These are phyloP conservation scores for Sylvicapra grimmia DNA, from an alignment of 2,113 vertebrate genomes.

Conservation along the genomic window DNA sequence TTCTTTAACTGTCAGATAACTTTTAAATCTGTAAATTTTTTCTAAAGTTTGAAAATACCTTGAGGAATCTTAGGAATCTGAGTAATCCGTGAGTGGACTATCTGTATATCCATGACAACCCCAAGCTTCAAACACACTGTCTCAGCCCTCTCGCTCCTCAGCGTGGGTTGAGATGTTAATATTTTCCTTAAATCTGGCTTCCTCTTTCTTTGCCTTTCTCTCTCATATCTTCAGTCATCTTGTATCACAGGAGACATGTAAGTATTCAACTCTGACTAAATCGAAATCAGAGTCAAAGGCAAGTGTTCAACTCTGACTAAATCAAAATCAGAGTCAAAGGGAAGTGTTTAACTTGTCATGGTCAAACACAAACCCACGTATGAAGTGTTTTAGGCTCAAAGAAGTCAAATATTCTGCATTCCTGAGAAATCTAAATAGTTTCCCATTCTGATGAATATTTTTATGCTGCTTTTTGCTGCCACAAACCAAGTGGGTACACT, in stretches of 20 bases:
- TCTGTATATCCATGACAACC: rapidly evolving
- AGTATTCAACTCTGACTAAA: background rate
- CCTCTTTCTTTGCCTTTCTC: background rate
- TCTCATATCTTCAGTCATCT: background rate
- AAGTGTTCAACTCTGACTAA: background rate
- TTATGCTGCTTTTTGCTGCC: background rate
- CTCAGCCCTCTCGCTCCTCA: background rate
- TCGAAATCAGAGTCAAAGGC: background rate
- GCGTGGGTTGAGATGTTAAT: background rate
- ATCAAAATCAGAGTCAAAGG: background rate
- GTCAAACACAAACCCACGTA: background rate
- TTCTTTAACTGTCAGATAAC: background rate
- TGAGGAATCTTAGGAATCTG: background rate
- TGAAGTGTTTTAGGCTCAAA: background rate
- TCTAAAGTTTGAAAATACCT: background rate
- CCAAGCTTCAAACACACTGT: background rate
- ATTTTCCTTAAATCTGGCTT: background rate
- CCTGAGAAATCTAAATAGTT: background rate
- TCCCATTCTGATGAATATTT: background rate
- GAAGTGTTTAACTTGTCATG: background rate
- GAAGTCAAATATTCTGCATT: background rate
- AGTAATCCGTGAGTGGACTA: background rate
- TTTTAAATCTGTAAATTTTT: background rate
- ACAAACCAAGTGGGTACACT: background rate
- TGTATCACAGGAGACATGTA: background rate